Conservation (phyloP, 2,888 invertebrate genomes). For the Baronia brevicornis region DNA sequence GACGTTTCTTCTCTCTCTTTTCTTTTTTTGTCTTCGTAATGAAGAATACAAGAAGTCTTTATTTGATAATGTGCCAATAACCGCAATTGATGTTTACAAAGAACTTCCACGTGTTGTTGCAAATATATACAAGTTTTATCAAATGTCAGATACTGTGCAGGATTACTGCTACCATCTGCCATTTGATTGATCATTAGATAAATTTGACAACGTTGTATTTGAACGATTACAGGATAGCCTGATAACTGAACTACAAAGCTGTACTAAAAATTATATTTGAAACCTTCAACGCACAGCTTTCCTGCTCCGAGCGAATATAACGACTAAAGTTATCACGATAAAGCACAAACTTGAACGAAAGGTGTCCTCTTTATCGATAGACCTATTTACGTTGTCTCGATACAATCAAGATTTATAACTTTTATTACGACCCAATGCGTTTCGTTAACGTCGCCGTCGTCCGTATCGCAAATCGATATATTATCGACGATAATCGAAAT, state of each 20-base stretch:
- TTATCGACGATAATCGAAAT: conserved; percentile 46
- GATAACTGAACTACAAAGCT: conserved; percentile 24
- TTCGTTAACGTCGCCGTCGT: conserved; percentile 48
- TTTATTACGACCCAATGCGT: conserved; percentile 40
- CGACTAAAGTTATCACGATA: conserved; percentile 16
- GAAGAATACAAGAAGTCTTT: no score
- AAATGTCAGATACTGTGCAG: conserved; percentile 23
- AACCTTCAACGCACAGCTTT: conserved; percentile 12
- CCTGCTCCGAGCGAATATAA: conserved; percentile 11
- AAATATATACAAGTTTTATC: conserved; percentile 24
- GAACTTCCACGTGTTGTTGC: conserved; percentile 21
- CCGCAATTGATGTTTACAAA: conserved; percentile 13
- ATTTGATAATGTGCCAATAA: no score
- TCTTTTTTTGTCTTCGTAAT: no score
- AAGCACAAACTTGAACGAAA: conserved; percentile 18
- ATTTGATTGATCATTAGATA: conserved; percentile 44
- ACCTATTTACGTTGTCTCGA: conserved; percentile 32
- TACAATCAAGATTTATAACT: conserved; percentile 40
- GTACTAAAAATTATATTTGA: conserved; percentile 22
- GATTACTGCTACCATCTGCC: conserved; percentile 39
- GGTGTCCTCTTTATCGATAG: conserved; percentile 20
- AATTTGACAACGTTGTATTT: conserved; percentile 21
- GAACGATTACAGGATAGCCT: conserved; percentile 23
- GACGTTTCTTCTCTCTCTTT: no score
- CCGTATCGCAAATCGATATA: conserved; percentile 40